These are phyloP conservation scores for Leucosticte australis DNA, from an alignment of 2,113 vertebrate species.

Conservation along the genomic window DNA sequence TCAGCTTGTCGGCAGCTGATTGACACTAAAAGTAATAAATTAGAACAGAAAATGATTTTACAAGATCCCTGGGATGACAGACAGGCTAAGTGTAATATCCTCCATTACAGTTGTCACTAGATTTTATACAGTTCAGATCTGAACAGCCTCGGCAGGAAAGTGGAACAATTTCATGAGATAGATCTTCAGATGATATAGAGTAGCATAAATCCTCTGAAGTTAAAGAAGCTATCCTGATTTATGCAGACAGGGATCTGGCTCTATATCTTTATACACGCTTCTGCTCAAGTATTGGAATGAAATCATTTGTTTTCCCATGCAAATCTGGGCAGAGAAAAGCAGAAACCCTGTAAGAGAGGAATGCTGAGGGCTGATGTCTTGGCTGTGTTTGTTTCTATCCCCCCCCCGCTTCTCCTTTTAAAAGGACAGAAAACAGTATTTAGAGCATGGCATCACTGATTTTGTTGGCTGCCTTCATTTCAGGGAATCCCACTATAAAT, in stretches of 20 bases:
- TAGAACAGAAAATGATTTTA: conserved; percentile 83
- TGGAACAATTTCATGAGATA: conserved; percentile 58
- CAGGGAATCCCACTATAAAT: conserved; percentile 62
- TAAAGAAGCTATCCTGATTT: conserved; percentile 47
- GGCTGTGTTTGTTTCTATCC: background rate
- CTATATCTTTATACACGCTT: conserved; percentile 32
- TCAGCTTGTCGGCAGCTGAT: conserved; percentile 74
- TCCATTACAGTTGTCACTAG: conserved; percentile 75
- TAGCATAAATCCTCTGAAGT: conserved; percentile 46
- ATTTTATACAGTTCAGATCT: conserved; percentile 73
- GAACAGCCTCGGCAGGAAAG: conserved; percentile 59
- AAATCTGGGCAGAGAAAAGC: conserved; percentile 46
- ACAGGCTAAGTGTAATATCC: conserved; percentile 78
- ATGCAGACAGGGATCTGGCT: conserved; percentile 29
- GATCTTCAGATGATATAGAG: conserved; percentile 35
- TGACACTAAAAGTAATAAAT: conserved; percentile 87
- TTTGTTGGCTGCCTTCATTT: conserved; percentile 52
- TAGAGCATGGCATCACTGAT: conserved; percentile 56
- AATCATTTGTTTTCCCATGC: conserved; percentile 52
- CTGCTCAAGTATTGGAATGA: conserved; percentile 54
- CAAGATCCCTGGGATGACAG: conserved; percentile 74
- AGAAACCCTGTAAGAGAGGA: background rate
- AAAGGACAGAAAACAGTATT: conserved; percentile 60
- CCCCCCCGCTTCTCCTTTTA: background rate
- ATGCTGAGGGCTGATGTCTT: conserved; percentile 6